Evolutionary conservation across 1,140 invertebrate genomes (phyloP), one percentile per base, ranked within the genome.

Genomic region (Hyles euphorbiae): DNA sequence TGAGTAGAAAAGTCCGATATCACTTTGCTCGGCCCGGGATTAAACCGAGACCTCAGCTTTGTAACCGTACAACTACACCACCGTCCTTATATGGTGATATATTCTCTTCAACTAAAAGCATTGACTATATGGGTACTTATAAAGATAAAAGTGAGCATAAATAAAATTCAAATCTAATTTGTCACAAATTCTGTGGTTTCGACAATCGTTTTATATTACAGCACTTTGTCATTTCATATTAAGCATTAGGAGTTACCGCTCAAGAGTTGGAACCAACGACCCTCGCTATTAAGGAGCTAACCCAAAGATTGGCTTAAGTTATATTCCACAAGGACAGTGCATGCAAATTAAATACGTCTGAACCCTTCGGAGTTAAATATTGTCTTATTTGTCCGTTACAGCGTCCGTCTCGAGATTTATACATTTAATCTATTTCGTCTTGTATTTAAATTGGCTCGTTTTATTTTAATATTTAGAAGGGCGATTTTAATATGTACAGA

Each of bases 261-360:
- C 11, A 46, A 46, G 44, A 46, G 47, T 48, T n/a, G n/a, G 11
- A 48, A 11, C 47, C 22, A 48, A 48, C 47, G n/a, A 11, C 47
- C 47, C 47, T 22, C 34, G 32, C 50, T 34, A n/a, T 34, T 52
- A 9, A 52, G 34, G 34, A 52, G 50, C 6, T 34, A 52, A 52
- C 50, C 22, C 50, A 34, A 52, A 52, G 50, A 52, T 52, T 52
- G 32, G 32, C 50, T 52, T 52, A 34, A 52, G 34, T 34, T 52
- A 52, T 52, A 34, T 52, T 52, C 50, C 10, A 10, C 34, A 32
- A 34, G 50, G 50, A 52, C 32, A 52, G 46, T 48, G 46, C 46
- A 48, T 34, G 32, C 34, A 52, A 34, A 52, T 52, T 52, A 32
- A 34, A 52, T 52, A 52, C 50, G 34, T 33, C 59, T 9, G 11